Percentiles rank a stretch among this genome's conserved stretches.
Conservation (phyloP, 2,797 vertebrate genomes). For the Microchirus variegatus region DNA sequence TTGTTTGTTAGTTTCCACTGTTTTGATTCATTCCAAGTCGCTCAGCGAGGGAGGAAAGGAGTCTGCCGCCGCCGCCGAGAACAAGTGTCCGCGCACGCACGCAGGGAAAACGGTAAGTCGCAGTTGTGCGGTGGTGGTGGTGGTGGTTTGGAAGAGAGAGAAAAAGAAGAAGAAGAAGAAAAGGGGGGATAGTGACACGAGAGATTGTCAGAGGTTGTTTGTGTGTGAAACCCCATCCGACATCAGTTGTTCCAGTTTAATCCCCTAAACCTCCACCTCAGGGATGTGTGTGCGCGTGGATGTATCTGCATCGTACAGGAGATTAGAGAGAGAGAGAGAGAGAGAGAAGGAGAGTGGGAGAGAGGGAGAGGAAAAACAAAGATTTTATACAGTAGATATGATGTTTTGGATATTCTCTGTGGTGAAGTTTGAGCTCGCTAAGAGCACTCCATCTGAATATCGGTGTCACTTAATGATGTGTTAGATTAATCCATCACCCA, state of each 20-base stretch:
- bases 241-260: slow-evolving; percentile 1
- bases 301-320: background rate
- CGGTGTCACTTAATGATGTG: background rate
- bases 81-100: slow-evolving; percentile 36
- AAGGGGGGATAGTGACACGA: slow-evolving; percentile 26
- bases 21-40: slow-evolving; percentile 22
- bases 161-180: rapidly evolving
- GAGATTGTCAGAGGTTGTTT: slow-evolving; percentile 17
- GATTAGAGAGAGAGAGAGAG: slow-evolving; percentile 15
- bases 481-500: background rate
- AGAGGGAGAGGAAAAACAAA: slow-evolving; percentile 22
- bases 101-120: slow-evolving; percentile 56
- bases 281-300: background rate
- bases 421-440: background rate
- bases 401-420: slow-evolving; percentile 8
- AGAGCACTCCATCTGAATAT: background rate
- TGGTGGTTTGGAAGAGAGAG: background rate
- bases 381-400: background rate
- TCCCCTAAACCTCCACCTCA: background rate
- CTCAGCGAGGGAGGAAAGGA: slow-evolving; percentile 16
- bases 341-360: slow-evolving; percentile 1
- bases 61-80: slow-evolving; percentile 27
- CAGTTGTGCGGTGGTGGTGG: slow-evolving; percentile 17
- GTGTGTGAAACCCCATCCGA: slow-evolving; percentile 2
- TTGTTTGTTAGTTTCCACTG: background rate